Evolutionary conservation across 2,113 vertebrate species (phyloP), one percentile per base, ranked within the genome.

Genomic region (Sterna hirundo): DNA sequence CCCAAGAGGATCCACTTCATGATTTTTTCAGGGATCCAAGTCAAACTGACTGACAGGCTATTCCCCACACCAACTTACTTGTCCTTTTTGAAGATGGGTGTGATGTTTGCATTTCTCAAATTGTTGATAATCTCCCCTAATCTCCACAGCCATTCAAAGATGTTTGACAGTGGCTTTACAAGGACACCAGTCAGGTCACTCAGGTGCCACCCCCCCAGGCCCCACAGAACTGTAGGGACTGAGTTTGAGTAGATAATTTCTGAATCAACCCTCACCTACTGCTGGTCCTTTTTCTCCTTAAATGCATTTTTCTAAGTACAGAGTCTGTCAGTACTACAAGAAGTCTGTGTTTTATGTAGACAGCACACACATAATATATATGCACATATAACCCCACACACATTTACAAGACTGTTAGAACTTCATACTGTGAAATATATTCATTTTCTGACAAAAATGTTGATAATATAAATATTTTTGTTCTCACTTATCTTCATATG

Each of bases 131-230:
- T 12, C 11, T 66, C 6, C 15, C 5, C 10, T 47, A 26, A 69
- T 34, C 13, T 49, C 30, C 16, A 65, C 3, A 42, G 4, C 4
- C 0, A 0, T 70, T 52, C 13, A 30, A 81, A 86, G 11, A 14
- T 34, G 49, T 18, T 46, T 49, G 25, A n/a, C 13, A 21, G 34
- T 29, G 20, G 5, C 11, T 6, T 78, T 74, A 62, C 3, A 70
- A 60, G 12, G n/a, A 34, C 7, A 57, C 1, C 20, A 74, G 6
- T 4, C 15, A 57, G 4, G 7, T 70, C 6, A 4, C 3, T 46
- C 23, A 65, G 15, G 9, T 47, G 25, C 16, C 74, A 5, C 1
- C 0, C 3, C 1, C 5, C 14, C 42, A 65, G 3, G 13, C n/a
- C 11, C 36, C 8, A 30, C 6, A 70, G 21, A 87, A 23, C 6